Base-by-base conservation (phyloP, 2,797 vertebrate genomes). In the Schizopygopsis malacanthus region DNA sequence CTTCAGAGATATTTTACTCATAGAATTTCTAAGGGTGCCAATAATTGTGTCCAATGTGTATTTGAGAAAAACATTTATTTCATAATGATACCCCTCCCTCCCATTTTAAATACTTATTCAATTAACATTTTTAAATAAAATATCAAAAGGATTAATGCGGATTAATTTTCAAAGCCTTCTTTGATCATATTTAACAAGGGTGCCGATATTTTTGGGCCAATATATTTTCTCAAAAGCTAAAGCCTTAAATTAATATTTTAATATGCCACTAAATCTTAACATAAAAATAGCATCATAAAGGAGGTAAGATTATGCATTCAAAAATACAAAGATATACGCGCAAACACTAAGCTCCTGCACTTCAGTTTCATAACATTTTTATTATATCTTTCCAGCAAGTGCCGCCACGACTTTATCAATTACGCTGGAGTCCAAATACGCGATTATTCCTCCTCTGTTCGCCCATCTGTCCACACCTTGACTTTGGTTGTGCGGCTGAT, bases 391-490 rank as follows among this genome's bases (percentile, higher is more conserved):
- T 52, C 90, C 93, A 83, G 80, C 93, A 71, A 96, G 92, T 50
- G 90, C 91, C 8, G 16, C 82, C 2, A 93, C 82, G 54, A 95
- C 82, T 10, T 70, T 88, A 82, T 43, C 37, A 15, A 96, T 92
- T 81, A 90, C 90, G 39, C 91, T 87, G 47, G 56, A 84, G 93
- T 96, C 94, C 88, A 93, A 86, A 90, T 97, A 98, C 0, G 96
- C 97, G 81, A 97, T 93, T 69, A 98, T 92, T 82, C 97, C 97
- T 0, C 96, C 97, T 0, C 90, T 90, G 90, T 97, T 98, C 61
- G 96, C 96, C 97, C 96, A 98, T 87, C 89, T 91, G 45, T 96
- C 96, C 4, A 95, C 96, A 13, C 97, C 97, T 15, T 91, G 86
- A 28, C 91, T 86, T 28, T 93, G 93, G 4, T 88, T 0, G 2